These are phyloP conservation scores for Eidolon helvum DNA, from an alignment of 2,113 vertebrate species.

Conservation along the genomic window DNA sequence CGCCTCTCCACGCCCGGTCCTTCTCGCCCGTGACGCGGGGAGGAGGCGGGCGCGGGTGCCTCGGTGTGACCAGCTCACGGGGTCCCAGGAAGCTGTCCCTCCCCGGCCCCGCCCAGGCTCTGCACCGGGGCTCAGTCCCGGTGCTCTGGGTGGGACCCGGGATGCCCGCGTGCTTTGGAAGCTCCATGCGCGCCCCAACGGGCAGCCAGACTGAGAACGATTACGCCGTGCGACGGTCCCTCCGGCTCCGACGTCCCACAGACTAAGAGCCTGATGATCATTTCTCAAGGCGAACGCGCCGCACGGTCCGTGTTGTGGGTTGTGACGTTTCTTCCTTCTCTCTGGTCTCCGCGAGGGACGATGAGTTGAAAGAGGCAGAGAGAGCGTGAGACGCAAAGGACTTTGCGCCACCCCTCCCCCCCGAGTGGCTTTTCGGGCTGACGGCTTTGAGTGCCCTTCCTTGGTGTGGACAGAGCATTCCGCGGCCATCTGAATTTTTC, in stretches of 20 bases:
- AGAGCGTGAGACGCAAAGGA: background rate
- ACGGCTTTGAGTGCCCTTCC: background rate
- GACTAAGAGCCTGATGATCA: too few relatives aligned
- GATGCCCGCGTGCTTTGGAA: accelerated
- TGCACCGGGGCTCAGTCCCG: background rate
- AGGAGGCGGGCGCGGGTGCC: too few relatives aligned
- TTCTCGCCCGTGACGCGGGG: background rate
- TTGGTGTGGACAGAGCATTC: background rate
- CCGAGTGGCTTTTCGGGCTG: background rate
- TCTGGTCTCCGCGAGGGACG: background rate
- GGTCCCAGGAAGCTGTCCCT: background rate
- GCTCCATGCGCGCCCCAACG: background rate
- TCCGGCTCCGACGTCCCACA: accelerated
- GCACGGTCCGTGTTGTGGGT: accelerated
- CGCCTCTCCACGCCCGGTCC: background rate
- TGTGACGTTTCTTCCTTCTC: accelerated
- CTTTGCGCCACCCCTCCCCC: background rate
- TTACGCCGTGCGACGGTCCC: accelerated
- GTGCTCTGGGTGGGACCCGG: background rate
- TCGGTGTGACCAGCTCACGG: background rate
- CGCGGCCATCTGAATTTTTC: background rate
- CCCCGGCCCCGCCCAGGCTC: background rate
- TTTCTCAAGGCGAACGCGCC: background rate
- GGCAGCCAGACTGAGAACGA: background rate
- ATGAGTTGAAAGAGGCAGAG: too few relatives aligned